Percentiles rank a stretch among this genome's conserved stretches.
phyloP scores from a whole-genome alignment of 37 sponge, comb jelly and placozoan species.

The Haliclona indistincta region DNA sequence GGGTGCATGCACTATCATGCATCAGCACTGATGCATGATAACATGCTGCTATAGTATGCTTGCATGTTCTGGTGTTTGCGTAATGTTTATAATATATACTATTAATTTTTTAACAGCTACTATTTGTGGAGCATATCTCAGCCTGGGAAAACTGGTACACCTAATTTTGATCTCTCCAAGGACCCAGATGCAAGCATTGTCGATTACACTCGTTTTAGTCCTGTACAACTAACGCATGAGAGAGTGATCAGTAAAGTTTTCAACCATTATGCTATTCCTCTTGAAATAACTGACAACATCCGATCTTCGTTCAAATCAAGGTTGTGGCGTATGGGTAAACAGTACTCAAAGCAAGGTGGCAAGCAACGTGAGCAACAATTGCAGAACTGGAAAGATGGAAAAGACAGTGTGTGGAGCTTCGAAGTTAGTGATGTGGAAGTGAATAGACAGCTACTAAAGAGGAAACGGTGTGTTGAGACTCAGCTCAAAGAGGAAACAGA shows the following conservation, averaged over 20 bases:
- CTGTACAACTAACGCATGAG: neutral
- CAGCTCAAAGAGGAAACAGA: neutral
- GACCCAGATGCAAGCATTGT: neutral
- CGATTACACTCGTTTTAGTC: neutral
- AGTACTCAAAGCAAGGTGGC: no score
- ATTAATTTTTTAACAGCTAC: neutral
- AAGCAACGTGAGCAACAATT: neutral
- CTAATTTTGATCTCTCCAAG: neutral
- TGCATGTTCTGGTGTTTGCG: no score
- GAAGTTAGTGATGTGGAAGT: neutral
- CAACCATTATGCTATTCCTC: neutral
- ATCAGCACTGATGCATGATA: no score
- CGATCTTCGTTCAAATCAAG: neutral
- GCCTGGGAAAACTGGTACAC: conserved; percentile 11
- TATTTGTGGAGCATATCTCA: neutral
- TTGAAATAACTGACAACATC: neutral
- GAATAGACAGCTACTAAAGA: neutral
- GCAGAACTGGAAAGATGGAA: neutral
- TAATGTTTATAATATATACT: no score
- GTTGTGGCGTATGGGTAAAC: neutral
- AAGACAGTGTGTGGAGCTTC: no score
- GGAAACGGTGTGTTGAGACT: neutral
- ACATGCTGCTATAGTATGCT: no score
- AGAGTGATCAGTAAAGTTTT: conserved; percentile 18
- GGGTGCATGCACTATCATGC: no score